Base-by-base conservation (phyloP, 2,888 invertebrate species). In the Linnaemya tessellans region DNA sequence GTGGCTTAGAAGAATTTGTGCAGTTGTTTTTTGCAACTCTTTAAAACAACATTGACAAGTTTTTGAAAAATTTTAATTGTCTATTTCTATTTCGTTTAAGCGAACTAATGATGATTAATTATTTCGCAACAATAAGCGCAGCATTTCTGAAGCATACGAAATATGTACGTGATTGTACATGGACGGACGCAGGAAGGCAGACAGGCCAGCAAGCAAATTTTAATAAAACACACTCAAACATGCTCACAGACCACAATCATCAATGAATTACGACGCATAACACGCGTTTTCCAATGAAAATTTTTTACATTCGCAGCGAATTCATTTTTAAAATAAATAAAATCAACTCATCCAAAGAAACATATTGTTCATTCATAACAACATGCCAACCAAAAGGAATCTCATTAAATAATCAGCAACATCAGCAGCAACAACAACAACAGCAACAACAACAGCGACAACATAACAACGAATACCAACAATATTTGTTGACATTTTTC, bases 251-350 rank as follows among this genome's bases (percentile, higher is more conserved):
- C 0, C 43, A 67, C 58, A 79, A 51, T 64, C 78, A 73, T 81
- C 81, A 84, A 84, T 81, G 81, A 84, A 84, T 79, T 79, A 58
- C 81, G 70, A 81, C 73, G 81, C 81, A 84, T 81, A 81, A 81
- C 84, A 84, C 78, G 81, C 81, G 84, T 84, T 74, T 84, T 84
- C 81, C 78, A 84, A 67, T 74, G 81, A 81, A 84, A 65, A 70
- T 70, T 65, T 83, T 71, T 79, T 67, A 56, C 58, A 46, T 71
- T 64, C 49, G 56, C 25, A 46, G 54, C 58, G 41, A 67, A 71
- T 65, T 80, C 10, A 51, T 68, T 49, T 75, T 70, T 38, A 58
- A 41, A 83, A 73, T 68, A 58, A 71, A 62, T 58, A 70, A 68
- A 75, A 49, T 43, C 62, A 70, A 46, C 41, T 54, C 35, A 58